Evolutionary conservation across 1,140 invertebrate species (phyloP), one percentile per base, ranked within the genome.

Genomic region (Hormaphis cornu): DNA sequence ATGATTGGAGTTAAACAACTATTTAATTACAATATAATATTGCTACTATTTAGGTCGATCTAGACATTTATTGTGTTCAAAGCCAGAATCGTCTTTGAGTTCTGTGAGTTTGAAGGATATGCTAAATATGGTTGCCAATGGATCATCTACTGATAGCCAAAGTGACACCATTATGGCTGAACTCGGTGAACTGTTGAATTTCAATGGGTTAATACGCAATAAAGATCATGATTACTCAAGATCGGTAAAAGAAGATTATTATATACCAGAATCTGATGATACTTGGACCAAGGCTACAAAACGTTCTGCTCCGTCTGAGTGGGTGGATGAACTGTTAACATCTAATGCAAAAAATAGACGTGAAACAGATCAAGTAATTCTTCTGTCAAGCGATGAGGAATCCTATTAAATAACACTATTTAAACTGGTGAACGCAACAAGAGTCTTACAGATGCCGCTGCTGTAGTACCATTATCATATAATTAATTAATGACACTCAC

Each of bases 151-250:
- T 46, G 72, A 72, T 44, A 69, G 35, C 20, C 52, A 58, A 59
- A 66, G 33, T 7, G 33, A 77, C 61, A 52, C 77, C n/a, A 74
- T 79, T 71, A 76, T 79, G 30, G 75, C 78, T 48, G 79, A 80
- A 30, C 73, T 80, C 30, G 77, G 79, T 26, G 79, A 81, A 59
- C 78, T 76, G n/a, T 73, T 77, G 35, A 78, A 80, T 46, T 80
- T 37, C 69, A 80, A 56, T 75, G 78, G 42, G 75, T 79, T 69
- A 73, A 76, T 9, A 75, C 78, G 12, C 69, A 79, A 16, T 44
- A 54, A 79, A 54, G 80, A 81, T 73, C 80, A 81, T 71, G 80
- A 81, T 71, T 81, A 81, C 72, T 78, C 77, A 63, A 78, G 78
- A 2, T 69, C 73, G 33, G 4, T 8, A 3, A 48, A 35, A 28